These are phyloP conservation scores for Drosophila siamana DNA, from an alignment of 2,888 invertebrate genomes.

Conservation along the genomic window DNA sequence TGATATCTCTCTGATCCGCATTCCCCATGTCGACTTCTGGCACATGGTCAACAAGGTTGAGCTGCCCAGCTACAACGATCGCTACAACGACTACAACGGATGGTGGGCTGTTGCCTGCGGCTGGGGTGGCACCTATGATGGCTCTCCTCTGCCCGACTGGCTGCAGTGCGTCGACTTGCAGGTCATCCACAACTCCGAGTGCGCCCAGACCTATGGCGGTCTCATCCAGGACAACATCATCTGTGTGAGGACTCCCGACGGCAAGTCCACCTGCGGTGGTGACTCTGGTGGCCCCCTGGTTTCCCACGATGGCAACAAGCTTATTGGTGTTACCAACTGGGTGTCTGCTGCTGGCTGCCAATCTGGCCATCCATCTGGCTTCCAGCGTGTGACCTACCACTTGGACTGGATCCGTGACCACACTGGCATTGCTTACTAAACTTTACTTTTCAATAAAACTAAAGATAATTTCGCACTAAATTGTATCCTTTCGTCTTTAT, in stretches of 20 bases:
- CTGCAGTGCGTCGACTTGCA: slow-evolving; percentile 81
- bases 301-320: slow-evolving; percentile 40
- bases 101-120: slow-evolving; percentile 81
- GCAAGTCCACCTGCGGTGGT: slow-evolving; percentile 70
- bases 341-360: slow-evolving; percentile 47
- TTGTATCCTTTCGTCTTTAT: too few relatives aligned
- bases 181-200: slow-evolving; percentile 82
- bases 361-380: slow-evolving; percentile 62
- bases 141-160: slow-evolving; percentile 58
- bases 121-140: slow-evolving; percentile 84
- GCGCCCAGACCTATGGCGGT: slow-evolving; percentile 82
- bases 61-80: slow-evolving; percentile 53
- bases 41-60: slow-evolving; percentile 44
- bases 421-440: slow-evolving; percentile 65
- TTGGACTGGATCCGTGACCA: slow-evolving; percentile 70
- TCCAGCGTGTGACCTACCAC: slow-evolving; percentile 68
- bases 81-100: slow-evolving; percentile 73
- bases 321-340: slow-evolving; percentile 69
- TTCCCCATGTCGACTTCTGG: slow-evolving; percentile 56
- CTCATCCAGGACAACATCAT: slow-evolving; percentile 44
- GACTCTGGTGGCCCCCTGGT: slow-evolving; percentile 81
- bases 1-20: slow-evolving; percentile 77
- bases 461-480: neutral
- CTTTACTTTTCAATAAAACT: neutral
- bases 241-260: slow-evolving; percentile 61